Evolutionary conservation across 2,797 vertebrate genomes (phyloP).

Genomic region (Nyctalus aviator): DNA sequence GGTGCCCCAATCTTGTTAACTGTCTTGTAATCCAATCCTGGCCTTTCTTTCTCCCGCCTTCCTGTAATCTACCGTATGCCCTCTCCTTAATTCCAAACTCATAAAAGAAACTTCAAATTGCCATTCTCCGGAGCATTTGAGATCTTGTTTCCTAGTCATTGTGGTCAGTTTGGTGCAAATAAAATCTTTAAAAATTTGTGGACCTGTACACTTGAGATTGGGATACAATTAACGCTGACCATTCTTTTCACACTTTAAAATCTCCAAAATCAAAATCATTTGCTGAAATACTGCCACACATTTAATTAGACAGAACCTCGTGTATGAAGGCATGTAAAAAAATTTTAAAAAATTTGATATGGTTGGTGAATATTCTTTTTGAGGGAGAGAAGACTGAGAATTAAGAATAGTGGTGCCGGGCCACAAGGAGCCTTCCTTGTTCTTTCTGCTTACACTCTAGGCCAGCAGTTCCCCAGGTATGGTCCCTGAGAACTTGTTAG

Average conservation of each 20-base stretch:
- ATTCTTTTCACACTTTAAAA: neutral
- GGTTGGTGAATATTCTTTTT: neutral
- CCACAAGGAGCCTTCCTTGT: neutral
- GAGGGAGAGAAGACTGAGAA: neutral
- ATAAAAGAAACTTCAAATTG: neutral
- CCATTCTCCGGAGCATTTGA: neutral
- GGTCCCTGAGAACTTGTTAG: neutral
- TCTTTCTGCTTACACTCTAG: neutral
- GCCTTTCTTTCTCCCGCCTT: neutral
- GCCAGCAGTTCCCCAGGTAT: neutral
- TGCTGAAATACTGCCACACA: neutral
- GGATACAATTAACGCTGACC: neutral
- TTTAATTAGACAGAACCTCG: neutral
- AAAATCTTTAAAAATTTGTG: neutral
- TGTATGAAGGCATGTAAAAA: neutral
- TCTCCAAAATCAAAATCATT: neutral
- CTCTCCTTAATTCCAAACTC: neutral
- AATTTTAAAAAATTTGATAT: neutral
- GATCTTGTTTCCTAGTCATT: neutral
- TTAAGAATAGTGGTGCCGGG: neutral
- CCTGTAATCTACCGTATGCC: neutral
- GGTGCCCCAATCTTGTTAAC: neutral
- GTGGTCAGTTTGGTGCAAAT: neutral
- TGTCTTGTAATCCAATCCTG: neutral
- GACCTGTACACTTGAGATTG: neutral